These are phyloP conservation scores for Caenorhabditis becei DNA, from an alignment of 2,888 invertebrate genomes.

Conservation along the genomic window DNA sequence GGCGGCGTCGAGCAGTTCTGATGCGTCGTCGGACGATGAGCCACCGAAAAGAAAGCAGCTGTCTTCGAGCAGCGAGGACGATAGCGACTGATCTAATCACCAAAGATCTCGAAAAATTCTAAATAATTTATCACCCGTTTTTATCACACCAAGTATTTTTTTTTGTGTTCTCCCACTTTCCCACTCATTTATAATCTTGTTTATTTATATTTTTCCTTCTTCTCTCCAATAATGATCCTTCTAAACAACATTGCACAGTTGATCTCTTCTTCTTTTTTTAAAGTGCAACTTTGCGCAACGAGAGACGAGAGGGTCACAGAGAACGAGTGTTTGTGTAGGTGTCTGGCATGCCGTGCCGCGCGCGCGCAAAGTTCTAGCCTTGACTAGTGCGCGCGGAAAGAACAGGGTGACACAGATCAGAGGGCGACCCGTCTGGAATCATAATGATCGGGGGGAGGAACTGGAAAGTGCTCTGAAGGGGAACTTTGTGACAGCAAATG, in stretches of 20 bases:
- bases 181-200: too few species aligned
- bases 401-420: conserved; percentile 38
- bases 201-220: too few species aligned
- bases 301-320: conserved; percentile 12
- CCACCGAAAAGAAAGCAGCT: conserved; percentile 10
- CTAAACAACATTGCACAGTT: too few species aligned
- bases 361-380: conserved; percentile 43
- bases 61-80: conserved; percentile 36
- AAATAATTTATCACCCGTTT: too few species aligned
- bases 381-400: conserved; percentile 27
- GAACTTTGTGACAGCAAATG: too few species aligned
- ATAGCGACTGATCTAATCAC: conserved; percentile 47
- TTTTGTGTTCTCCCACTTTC: too few species aligned
- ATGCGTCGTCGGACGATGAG: conserved; percentile 28
- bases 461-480: too few species aligned
- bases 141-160: too few species aligned
- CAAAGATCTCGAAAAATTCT: neutral
- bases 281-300: conserved; percentile 38
- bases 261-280: conserved; percentile 7
- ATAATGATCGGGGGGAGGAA: neutral
- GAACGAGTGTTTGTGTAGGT: conserved; percentile 50
- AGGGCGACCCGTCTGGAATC: conserved; percentile 43
- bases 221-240: too few species aligned
- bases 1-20: conserved; percentile 6
- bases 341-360: conserved; percentile 35